Conservation (phyloP, 2,888 invertebrate genomes). For the Luffia ferchaultella region DNA sequence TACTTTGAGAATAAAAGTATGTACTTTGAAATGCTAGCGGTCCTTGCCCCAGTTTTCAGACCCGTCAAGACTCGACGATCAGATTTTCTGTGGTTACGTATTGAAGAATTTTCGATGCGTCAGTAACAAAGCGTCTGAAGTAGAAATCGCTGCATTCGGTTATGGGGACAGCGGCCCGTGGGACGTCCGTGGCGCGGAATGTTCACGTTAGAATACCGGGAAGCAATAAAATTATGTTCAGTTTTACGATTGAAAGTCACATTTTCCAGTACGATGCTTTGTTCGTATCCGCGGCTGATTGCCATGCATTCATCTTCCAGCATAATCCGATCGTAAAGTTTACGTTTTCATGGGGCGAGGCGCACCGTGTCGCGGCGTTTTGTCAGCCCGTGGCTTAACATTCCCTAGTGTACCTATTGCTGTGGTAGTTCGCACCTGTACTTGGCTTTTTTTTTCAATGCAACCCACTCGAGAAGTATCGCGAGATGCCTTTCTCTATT, state of each 20-base stretch:
- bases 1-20: no score
- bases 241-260: conserved; percentile 56
- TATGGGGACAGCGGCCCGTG: no score
- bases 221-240: conserved; percentile 50
- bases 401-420: background rate
- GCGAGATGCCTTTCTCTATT: no score
- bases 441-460: background rate
- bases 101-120: no score
- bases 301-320: conserved; percentile 50
- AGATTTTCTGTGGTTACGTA: no score
- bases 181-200: background rate
- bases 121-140: no score
- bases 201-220: conserved; percentile 37
- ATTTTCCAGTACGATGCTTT: conserved; percentile 56
- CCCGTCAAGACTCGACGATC: no score
- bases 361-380: background rate
- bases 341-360: conserved; percentile 10
- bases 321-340: conserved; percentile 53
- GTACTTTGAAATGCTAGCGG: no score
- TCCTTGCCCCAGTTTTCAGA: no score
- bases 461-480: conserved; percentile 10
- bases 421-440: background rate
- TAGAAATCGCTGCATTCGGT: no score
- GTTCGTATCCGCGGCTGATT: conserved; percentile 49
- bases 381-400: background rate